Conservation (phyloP, 2,888 invertebrate genomes). For the Agrochola litura region DNA sequence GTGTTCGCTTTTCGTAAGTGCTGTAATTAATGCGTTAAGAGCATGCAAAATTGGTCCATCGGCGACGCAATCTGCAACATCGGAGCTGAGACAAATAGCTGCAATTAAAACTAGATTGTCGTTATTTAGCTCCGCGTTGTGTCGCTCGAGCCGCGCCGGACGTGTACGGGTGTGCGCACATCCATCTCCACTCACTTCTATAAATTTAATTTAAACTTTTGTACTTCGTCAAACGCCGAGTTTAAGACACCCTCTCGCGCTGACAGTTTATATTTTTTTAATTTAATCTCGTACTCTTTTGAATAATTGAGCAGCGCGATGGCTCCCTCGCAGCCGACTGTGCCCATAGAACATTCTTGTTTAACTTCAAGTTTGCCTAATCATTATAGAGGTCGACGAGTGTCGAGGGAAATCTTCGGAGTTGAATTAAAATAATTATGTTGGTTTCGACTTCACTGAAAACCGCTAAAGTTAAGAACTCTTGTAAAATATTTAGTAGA, state of each 20-base stretch:
- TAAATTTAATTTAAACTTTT: conserved; percentile 86
- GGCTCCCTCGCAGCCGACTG: conserved; percentile 68
- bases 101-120: conserved; percentile 83
- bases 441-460: conserved; percentile 66
- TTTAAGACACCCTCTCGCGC: conserved; percentile 69
- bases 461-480: conserved; percentile 52
- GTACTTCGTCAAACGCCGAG: conserved; percentile 79
- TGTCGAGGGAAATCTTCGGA: conserved; percentile 82
- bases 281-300: conserved; percentile 79
- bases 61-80: conserved; percentile 71
- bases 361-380: conserved; percentile 76
- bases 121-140: conserved; percentile 75
- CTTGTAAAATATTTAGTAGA: conserved; percentile 55
- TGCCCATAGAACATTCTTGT: conserved; percentile 64
- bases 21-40: conserved; percentile 73
- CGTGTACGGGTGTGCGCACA: conserved; percentile 69
- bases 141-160: conserved; percentile 60
- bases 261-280: conserved; percentile 78
- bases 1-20: conserved; percentile 30
- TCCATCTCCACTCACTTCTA: conserved; percentile 75
- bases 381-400: conserved; percentile 74
- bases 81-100: conserved; percentile 75
- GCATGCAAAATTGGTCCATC: conserved; percentile 65
- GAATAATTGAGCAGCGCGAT: conserved; percentile 65
- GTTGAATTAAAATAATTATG: conserved; percentile 66